Percentiles rank a stretch among this genome's conserved stretches.
Conservation (phyloP, 2,888 invertebrate species). For the Lochmaea crataegi region DNA sequence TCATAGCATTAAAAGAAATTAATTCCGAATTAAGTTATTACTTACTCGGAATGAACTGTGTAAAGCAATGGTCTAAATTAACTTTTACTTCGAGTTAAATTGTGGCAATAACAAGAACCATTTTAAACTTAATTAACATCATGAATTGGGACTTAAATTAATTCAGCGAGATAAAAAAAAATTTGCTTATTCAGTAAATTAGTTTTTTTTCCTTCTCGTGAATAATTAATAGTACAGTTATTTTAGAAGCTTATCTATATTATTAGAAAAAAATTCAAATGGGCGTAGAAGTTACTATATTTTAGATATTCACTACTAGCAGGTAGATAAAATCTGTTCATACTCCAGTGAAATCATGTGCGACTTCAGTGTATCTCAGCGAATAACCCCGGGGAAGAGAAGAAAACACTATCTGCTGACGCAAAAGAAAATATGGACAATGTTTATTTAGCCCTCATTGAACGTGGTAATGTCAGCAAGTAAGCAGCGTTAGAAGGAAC, state of each 20-base stretch:
- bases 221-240: constrained; percentile 1
- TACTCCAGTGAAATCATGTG: too few species aligned
- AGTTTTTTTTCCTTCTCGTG: not conserved
- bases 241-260: not conserved
- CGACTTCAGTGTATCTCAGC: too few species aligned
- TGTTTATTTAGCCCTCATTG: too few species aligned
- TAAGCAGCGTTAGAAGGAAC: too few species aligned
- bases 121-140: constrained; percentile 25
- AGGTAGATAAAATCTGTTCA: too few species aligned
- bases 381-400: too few species aligned
- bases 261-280: too few species aligned
- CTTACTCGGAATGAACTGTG: constrained; percentile 25
- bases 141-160: constrained; percentile 32
- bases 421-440: too few species aligned
- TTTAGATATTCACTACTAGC: too few species aligned
- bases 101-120: constrained; percentile 23
- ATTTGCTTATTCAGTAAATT: constrained; percentile 11
- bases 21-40: constrained; percentile 39
- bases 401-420: too few species aligned
- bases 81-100: constrained; percentile 23
- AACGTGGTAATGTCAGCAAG: too few species aligned
- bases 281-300: too few species aligned
- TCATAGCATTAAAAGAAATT: constrained; percentile 36
- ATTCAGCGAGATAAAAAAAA: constrained; percentile 26
- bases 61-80: constrained; percentile 28